Conservation (phyloP, 2,888 invertebrate species). For the Thecocarcelia acutangulata region DNA sequence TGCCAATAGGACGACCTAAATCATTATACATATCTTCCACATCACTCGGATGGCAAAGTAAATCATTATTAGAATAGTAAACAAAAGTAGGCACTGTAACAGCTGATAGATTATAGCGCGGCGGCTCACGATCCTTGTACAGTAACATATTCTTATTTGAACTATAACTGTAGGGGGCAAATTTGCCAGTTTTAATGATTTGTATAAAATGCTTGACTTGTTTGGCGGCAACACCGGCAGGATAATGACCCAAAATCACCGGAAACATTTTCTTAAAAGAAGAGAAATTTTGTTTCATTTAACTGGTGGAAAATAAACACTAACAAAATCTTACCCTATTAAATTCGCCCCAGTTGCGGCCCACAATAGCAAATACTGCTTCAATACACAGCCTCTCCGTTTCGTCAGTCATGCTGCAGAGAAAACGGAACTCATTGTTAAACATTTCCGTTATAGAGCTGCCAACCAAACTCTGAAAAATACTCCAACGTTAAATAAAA, state of each 20-base stretch:
- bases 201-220: constrained; percentile 85
- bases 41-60: constrained; percentile 83
- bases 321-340: constrained; percentile 74
- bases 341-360: constrained; percentile 79
- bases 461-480: constrained; percentile 77
- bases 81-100: constrained; percentile 83
- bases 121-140: constrained; percentile 83
- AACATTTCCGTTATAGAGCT: constrained; percentile 79
- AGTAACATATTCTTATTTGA: constrained; percentile 80
- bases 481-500: too few species aligned
- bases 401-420: constrained; percentile 79
- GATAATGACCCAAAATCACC: constrained; percentile 85
- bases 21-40: constrained; percentile 78
- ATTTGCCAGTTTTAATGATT: constrained; percentile 79
- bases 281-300: background rate
- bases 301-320: background rate
- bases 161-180: constrained; percentile 84
- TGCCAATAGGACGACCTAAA: constrained; percentile 79
- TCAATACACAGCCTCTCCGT: constrained; percentile 79
- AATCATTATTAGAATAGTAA: constrained; percentile 84
- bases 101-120: constrained; percentile 82
- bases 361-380: constrained; percentile 79
- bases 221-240: constrained; percentile 84
- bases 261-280: constrained; percentile 83
- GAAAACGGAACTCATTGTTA: constrained; percentile 78